These are phyloP conservation scores for Ceraclea dissimilis DNA, from an alignment of 2,888 invertebrate genomes.

Conservation along the genomic window DNA sequence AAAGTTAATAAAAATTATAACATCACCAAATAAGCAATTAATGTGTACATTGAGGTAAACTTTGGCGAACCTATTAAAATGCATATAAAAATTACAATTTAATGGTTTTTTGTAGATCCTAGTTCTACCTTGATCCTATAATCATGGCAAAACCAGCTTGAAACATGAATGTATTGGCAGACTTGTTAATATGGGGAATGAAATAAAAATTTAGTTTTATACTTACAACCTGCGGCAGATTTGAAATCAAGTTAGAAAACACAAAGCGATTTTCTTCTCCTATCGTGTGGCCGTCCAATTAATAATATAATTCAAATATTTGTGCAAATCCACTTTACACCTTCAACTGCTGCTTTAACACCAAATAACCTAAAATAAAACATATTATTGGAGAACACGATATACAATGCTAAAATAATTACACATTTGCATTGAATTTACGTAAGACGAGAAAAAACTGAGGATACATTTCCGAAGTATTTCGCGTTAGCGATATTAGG, in stretches of 20 bases:
- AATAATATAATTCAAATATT: conserved; percentile 12
- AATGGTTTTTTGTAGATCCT: too few species aligned
- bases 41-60: too few species aligned
- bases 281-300: conserved; percentile 37
- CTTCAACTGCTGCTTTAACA: neutral
- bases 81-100: too few species aligned
- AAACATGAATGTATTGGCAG: too few species aligned
- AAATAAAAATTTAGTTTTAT: too few species aligned
- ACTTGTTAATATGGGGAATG: too few species aligned
- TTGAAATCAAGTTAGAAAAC: conserved; percentile 50
- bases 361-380: conserved; percentile 18
- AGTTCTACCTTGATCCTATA: too few species aligned
- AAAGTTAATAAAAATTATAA: too few species aligned
- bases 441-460: conserved; percentile 6
- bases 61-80: too few species aligned
- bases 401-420: neutral
- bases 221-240: conserved; percentile 50
- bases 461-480: conserved; percentile 8
- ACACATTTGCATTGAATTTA: neutral
- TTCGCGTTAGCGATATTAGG: conserved; percentile 11
- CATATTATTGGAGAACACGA: neutral
- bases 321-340: conserved; percentile 16
- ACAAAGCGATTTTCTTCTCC: conserved; percentile 49
- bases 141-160: too few species aligned
- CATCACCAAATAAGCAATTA: too few species aligned